A percentile compares a stretch with the other conserved stretches of the same genome.
Evolutionary conservation across 2,113 vertebrate genomes (phyloP).

Genomic region (Lophotis ruficrista): DNA sequence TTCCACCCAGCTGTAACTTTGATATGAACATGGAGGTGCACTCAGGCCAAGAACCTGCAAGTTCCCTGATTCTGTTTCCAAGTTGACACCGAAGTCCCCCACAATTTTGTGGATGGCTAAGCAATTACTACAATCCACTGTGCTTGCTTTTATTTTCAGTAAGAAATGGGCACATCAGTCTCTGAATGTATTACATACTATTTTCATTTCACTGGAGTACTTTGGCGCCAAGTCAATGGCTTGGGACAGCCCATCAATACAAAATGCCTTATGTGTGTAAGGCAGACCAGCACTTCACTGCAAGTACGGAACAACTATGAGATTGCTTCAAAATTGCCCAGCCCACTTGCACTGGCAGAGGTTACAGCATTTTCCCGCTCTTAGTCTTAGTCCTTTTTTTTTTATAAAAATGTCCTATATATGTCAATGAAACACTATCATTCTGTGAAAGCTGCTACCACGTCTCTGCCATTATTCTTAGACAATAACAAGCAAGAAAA

Average conservation of each 20-base stretch:
- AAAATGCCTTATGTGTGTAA: background rate
- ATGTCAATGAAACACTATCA: background rate
- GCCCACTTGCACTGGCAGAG: background rate
- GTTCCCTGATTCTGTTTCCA: background rate
- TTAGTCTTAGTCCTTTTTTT: background rate
- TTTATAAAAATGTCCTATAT: background rate
- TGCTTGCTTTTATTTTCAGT: background rate
- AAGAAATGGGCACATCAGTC: background rate
- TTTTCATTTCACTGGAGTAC: background rate
- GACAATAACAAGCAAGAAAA: background rate
- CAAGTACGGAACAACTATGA: background rate
- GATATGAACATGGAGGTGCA: background rate
- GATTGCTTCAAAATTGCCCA: background rate
- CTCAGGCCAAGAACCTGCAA: background rate
- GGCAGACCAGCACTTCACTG: background rate
- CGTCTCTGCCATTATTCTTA: background rate
- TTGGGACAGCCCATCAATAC: background rate
- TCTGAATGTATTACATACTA: background rate
- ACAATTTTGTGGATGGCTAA: background rate
- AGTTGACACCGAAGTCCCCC: background rate
- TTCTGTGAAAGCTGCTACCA: background rate
- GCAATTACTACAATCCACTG: background rate
- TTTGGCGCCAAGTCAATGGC: background rate
- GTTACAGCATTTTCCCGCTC: background rate
- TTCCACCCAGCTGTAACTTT: background rate